Conservation (phyloP, 2,113 vertebrate species). For the Platysternon megacephalum region DNA sequence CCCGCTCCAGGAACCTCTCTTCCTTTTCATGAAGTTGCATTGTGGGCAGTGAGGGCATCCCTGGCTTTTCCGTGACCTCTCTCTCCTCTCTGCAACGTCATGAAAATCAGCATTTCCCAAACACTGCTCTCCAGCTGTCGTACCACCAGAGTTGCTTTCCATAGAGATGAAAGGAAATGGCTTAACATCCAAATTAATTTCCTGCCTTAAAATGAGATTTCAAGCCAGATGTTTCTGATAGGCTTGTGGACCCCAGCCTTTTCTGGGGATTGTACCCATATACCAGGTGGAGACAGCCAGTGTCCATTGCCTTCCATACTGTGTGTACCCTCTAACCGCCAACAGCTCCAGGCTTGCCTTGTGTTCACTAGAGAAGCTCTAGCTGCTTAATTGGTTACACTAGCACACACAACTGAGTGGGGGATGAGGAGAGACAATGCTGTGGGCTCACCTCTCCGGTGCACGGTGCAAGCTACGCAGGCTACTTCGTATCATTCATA, state of each 20-base stretch:
- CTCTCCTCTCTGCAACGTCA: neutral
- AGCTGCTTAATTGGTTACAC: neutral
- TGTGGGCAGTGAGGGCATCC: neutral
- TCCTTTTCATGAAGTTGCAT: neutral
- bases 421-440: neutral
- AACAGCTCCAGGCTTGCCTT: neutral
- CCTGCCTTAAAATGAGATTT: slow-evolving; percentile 44
- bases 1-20: neutral
- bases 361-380: neutral
- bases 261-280: neutral
- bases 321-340: neutral
- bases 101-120: neutral
- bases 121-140: slow-evolving; percentile 35
- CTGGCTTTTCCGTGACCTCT: slow-evolving; percentile 22
- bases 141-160: slow-evolving; percentile 38
- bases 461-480: neutral
- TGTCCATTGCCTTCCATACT: neutral
- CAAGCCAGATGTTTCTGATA: slow-evolving; percentile 64
- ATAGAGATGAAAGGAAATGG: slow-evolving; percentile 54
- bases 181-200: slow-evolving; percentile 61
- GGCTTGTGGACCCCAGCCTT: slow-evolving; percentile 37
- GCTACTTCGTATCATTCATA: neutral
- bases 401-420: neutral
- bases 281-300: slow-evolving; percentile 10
- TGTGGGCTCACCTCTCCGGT: neutral